These are phyloP conservation scores for Arnoldichthys spilopterus DNA, from an alignment of 2,797 vertebrate genomes.

Conservation along the genomic window DNA sequence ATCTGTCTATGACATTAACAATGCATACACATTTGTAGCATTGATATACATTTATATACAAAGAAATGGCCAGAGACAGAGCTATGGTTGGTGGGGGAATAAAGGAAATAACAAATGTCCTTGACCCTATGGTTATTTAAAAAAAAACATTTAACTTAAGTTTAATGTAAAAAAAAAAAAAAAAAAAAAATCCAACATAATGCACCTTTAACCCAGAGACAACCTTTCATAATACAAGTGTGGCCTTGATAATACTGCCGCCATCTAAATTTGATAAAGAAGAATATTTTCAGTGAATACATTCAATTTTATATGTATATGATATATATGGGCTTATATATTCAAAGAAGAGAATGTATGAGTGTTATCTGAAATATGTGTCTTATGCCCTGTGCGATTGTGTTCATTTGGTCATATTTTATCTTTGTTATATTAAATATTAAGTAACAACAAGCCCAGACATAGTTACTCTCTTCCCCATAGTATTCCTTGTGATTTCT, in stretches of 20 bases:
- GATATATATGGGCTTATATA: slow-evolving; percentile 62
- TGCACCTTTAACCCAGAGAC: slow-evolving; percentile 49
- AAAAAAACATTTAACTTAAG: neutral
- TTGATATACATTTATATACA: slow-evolving; percentile 1
- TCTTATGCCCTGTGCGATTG: slow-evolving; percentile 59
- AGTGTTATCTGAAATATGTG: slow-evolving; percentile 55
- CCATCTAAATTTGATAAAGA: slow-evolving; percentile 62
- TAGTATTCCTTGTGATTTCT: slow-evolving; percentile 61
- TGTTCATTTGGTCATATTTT: slow-evolving; percentile 60
- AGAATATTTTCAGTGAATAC: slow-evolving; percentile 60
- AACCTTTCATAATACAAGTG: slow-evolving; percentile 58
- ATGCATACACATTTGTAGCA: slow-evolving; percentile 34
- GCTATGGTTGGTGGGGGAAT: neutral
- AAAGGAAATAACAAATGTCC: neutral
- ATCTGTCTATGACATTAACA: slow-evolving; percentile 16
- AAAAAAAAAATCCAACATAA: slow-evolving; percentile 42
- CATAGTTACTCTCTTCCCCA: slow-evolving; percentile 50
- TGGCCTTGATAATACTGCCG: slow-evolving; percentile 65
- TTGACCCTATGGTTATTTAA: neutral
- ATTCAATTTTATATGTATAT: slow-evolving; percentile 64
- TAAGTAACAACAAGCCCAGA: slow-evolving; percentile 51
- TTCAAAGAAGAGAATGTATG: slow-evolving; percentile 59
- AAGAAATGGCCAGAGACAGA: slow-evolving; percentile 14
- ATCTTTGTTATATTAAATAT: slow-evolving; percentile 57
- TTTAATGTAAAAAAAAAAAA: slow-evolving; percentile 18